These are phyloP conservation scores for Hyalella azteca DNA, from an alignment of 2,888 invertebrate genomes.

Conservation along the genomic window DNA sequence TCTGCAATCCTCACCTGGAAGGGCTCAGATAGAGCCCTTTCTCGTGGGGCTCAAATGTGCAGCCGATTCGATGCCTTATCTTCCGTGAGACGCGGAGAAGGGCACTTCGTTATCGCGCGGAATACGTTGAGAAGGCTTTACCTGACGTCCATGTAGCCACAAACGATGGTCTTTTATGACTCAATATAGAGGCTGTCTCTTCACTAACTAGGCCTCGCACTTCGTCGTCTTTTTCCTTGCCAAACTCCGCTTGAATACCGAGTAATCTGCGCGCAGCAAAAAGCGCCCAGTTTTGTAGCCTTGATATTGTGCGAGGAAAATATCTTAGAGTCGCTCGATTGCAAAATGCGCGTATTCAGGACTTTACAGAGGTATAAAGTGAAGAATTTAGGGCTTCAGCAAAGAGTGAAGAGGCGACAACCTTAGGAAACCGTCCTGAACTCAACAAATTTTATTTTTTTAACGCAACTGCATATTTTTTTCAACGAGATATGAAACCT, in stretches of 20 bases:
- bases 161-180: constrained; percentile 29
- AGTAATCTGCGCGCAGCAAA: not conserved
- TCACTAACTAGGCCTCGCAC: constrained; percentile 32
- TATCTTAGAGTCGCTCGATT: not conserved
- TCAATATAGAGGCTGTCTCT: not conserved
- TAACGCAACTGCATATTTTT: too few species aligned
- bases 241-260: constrained; percentile 30
- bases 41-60: too few species aligned
- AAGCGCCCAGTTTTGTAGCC: not conserved
- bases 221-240: constrained; percentile 5
- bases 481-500: too few species aligned
- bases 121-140: not conserved
- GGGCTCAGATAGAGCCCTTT: too few species aligned
- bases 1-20: too few species aligned
- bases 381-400: not conserved
- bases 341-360: not conserved
- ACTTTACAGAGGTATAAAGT: not conserved
- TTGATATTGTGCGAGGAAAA: constrained; percentile 2
- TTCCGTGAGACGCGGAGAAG: not conserved
- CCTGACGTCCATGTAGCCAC: not conserved
- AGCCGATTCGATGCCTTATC: too few species aligned
- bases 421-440: too few species aligned
- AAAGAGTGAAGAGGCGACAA: too few species aligned
- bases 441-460: too few species aligned
- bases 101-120: not conserved